Conservation (phyloP, 2,888 invertebrate genomes). For the Notocelia uddmanniana region DNA sequence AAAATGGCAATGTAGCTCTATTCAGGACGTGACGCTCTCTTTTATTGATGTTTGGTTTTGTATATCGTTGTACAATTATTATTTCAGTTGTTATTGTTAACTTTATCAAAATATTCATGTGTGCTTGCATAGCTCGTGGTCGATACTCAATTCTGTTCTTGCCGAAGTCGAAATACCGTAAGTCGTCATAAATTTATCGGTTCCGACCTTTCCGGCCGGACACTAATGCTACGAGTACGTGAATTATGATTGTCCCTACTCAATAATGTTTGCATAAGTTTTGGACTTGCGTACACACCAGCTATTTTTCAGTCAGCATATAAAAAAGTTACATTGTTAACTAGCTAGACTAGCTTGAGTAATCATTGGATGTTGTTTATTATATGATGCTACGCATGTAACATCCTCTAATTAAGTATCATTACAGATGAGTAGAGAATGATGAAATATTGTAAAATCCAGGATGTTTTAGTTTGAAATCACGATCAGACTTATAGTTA, state of each 20-base stretch:
- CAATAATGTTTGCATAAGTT: conserved; percentile 3
- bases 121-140: background rate
- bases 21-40: no score
- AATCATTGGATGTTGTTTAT: background rate
- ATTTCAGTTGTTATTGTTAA: no score
- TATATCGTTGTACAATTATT: no score
- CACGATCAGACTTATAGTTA: background rate
- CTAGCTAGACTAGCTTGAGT: background rate
- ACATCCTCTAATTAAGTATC: conserved; percentile 30
- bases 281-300: background rate
- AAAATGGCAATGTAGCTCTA: no score
- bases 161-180: background rate
- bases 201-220: conserved; percentile 16
- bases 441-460: background rate
- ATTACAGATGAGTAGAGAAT: background rate
- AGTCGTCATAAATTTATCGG: conserved; percentile 22
- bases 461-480: background rate
- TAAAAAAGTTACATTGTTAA: conserved; percentile 3
- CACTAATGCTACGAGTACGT: conserved; percentile 16
- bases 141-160: conserved; percentile 1
- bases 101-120: no score
- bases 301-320: background rate
- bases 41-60: no score
- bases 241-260: conserved; percentile 26
- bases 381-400: background rate